phyloP scores from a whole-genome alignment of 2,888 invertebrate species.

The Pollenia labialis region DNA sequence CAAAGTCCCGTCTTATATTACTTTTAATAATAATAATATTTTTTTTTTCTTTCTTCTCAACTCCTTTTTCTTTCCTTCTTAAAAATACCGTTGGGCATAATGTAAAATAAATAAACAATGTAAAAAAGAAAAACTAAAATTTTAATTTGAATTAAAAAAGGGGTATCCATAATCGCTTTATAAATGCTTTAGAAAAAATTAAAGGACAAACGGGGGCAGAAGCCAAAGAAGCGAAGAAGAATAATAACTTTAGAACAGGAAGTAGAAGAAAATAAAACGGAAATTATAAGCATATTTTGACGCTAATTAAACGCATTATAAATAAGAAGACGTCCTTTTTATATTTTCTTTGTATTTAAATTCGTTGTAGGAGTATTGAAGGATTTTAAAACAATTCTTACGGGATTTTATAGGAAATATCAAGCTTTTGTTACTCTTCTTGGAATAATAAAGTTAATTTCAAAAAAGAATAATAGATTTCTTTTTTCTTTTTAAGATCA shows the following conservation, averaged over 20 bases:
- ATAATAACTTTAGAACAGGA: conserved; percentile 30
- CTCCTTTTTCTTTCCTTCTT: conserved; percentile 6
- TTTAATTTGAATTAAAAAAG: conserved; percentile 32
- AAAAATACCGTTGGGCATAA: conserved; percentile 39
- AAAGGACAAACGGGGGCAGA: background rate
- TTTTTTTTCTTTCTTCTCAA: background rate
- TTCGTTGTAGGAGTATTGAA: background rate
- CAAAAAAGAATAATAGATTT: background rate
- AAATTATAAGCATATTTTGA: conserved; percentile 62
- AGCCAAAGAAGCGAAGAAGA: background rate
- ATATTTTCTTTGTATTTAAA: background rate
- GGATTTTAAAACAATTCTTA: background rate
- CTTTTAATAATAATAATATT: conserved; percentile 5
- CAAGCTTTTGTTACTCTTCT: background rate
- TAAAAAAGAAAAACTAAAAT: conserved; percentile 1
- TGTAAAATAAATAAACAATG: conserved; percentile 18
- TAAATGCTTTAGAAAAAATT: conserved; percentile 30
- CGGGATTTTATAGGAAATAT: background rate
- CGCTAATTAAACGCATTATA: conserved; percentile 64
- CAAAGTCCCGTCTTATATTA: background rate
- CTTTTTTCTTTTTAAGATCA: background rate
- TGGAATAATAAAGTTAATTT: conserved; percentile 16
- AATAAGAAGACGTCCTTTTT: background rate
- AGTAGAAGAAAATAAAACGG: conserved; percentile 36
- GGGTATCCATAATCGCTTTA: conserved; percentile 55